phyloP scores from a whole-genome alignment of 23 tunicate genomes.

The Halocynthia roretzi region DNA sequence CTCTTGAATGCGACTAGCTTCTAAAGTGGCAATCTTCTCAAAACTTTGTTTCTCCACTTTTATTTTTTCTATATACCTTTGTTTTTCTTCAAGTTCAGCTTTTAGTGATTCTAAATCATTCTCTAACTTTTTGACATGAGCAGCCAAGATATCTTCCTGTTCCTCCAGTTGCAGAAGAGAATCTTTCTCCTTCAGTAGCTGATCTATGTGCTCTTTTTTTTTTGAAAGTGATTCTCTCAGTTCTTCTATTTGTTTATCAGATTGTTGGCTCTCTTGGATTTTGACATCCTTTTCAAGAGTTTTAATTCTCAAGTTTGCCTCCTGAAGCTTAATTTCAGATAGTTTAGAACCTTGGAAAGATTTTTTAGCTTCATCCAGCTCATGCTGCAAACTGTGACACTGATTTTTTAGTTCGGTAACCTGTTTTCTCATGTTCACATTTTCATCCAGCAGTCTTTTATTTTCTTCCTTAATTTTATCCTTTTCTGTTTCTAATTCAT shows the following conservation, averaged over 20 bases:
- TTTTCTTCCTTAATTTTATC: conserved; percentile 4
- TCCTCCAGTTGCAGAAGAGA: neutral
- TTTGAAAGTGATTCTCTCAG: neutral
- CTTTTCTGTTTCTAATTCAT: conserved; percentile 4
- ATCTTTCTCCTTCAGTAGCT: neutral
- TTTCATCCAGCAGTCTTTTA: conserved; percentile 7
- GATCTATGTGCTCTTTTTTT: neutral
- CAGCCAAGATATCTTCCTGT: neutral
- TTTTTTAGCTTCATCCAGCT: neutral
- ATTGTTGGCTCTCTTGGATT: neutral
- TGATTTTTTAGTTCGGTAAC: neutral
- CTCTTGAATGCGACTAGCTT: conserved; percentile 4
- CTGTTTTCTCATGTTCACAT: neutral
- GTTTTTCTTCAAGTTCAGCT: conserved; percentile 10
- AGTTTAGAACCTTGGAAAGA: neutral
- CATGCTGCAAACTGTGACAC: neutral
- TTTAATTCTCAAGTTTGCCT: neutral
- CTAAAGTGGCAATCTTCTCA: neutral
- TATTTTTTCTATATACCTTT: neutral
- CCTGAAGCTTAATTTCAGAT: neutral
- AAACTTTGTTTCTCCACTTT: neutral
- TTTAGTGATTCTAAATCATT: conserved; percentile 12
- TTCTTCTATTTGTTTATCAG: neutral
- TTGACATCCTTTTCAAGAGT: neutral
- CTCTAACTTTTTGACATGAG: neutral